Evolutionary conservation across 2,113 vertebrate species (phyloP).

Genomic region (Trogon surrucura): DNA sequence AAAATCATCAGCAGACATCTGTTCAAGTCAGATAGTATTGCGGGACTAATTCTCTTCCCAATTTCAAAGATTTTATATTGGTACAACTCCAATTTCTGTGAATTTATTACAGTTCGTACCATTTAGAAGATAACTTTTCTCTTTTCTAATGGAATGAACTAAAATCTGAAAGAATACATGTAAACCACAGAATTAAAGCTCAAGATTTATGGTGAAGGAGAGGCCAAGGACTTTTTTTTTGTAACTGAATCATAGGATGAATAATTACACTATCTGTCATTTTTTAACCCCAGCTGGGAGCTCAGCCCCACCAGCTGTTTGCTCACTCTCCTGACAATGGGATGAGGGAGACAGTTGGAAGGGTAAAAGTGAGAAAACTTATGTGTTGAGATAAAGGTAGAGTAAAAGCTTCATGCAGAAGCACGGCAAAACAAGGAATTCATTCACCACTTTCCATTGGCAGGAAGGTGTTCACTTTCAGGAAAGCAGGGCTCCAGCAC

Average conservation of each 20-base stretch:
- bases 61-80: not conserved
- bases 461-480: too few relatives aligned
- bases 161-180: slow-evolving; percentile 16
- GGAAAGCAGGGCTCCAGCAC: too few relatives aligned
- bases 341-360: not conserved
- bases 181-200: not conserved
- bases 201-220: not conserved
- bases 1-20: not conserved
- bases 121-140: not conserved
- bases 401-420: too few relatives aligned
- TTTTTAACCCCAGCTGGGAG: not conserved
- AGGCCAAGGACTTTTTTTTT: not conserved
- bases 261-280: not conserved
- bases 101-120: not conserved
- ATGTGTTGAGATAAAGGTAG: too few relatives aligned
- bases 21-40: not conserved
- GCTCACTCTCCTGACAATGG: not conserved
- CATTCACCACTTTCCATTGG: too few relatives aligned
- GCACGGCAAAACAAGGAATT: too few relatives aligned
- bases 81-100: not conserved
- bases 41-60: not conserved
- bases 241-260: not conserved
- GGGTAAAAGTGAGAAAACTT: too few relatives aligned
- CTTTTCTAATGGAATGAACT: slow-evolving; percentile 4
- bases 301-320: not conserved